phyloP scores from a whole-genome alignment of 2,888 invertebrate species.

The Glyphotaelius pellucidus region DNA sequence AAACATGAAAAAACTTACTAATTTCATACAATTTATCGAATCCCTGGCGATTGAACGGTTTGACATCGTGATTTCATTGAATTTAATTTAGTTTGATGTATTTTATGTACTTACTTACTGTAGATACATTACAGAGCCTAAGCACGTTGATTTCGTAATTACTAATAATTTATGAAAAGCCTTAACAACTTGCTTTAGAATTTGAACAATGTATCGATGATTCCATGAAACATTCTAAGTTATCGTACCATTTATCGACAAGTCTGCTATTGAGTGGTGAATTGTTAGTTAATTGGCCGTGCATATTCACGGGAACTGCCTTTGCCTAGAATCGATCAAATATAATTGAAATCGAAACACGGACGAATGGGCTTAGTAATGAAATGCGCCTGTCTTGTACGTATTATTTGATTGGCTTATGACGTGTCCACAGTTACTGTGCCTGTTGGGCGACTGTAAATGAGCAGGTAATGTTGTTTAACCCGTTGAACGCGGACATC shows the following conservation, averaged over 20 bases:
- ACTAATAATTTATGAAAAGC: background rate
- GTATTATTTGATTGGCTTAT: background rate
- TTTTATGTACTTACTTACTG: background rate
- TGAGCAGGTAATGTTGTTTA: background rate
- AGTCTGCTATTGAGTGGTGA: background rate
- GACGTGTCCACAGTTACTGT: background rate
- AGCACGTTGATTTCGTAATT: no score
- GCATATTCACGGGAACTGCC: background rate
- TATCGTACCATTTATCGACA: background rate
- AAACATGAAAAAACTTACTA: background rate
- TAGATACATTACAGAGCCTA: no score
- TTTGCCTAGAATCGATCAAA: background rate
- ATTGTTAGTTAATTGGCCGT: background rate
- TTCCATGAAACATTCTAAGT: background rate
- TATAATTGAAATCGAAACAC: background rate
- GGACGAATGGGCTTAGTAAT: background rate
- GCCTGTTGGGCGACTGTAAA: background rate
- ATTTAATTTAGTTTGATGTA: background rate
- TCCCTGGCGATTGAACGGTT: background rate
- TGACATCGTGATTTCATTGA: background rate
- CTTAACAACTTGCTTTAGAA: background rate
- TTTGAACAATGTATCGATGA: background rate
- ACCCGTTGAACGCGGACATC: no score
- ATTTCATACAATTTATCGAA: slow-evolving; percentile 2
- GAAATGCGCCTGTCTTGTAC: background rate